Base-by-base conservation (phyloP, 2,888 invertebrate species). In the Chirona hameri region DNA sequence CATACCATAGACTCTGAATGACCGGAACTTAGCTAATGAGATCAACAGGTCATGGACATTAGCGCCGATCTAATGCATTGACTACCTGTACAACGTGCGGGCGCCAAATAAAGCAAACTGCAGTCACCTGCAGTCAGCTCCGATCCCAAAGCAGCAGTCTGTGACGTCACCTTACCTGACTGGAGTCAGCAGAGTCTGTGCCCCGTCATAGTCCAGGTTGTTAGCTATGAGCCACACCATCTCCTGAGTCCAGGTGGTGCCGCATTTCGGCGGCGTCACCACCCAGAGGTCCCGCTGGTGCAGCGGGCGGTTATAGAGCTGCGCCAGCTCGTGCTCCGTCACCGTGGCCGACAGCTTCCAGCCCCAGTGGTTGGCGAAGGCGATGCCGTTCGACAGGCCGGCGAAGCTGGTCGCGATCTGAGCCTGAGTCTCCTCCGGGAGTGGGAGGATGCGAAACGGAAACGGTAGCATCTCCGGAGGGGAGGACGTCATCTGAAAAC, bases 171-270 rank as follows among this genome's bases (percentile, higher is more conserved):
- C n/a, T n/a, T n/a, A 76, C 76, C 76, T 76, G 76, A 0, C 18
- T 1, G 76, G 76, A 0, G 92, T 87, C 12, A 90, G 89, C 46
- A 88, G 88, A 83, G 86, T 86, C 87, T 90, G 90, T 0, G 92
- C 92, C 39, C 88, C 88, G 83, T 90, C 88, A 84, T 90, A 91
- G 87, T 93, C 90, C 81, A 92, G 87, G 85, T 92, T 89, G 84
- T 92, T 92, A 83, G 90, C 89, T 76, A 93, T 89, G 83, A 93
- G 89, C 91, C 93, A 94, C 0, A 93, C 91, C 89, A 94, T 90
- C 89, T 94, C 93, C 87, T 93, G 93, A 0, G 92, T 90, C 94
- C 94, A 94, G 29, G 94, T 94, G 39, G 94, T 94, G 9, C 93
- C 93, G 31, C 82, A 83, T 52, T 83, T 83, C 0, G 83, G 83